Base-by-base conservation (phyloP, 1,140 invertebrate species). In the Hermetia illucens region DNA sequence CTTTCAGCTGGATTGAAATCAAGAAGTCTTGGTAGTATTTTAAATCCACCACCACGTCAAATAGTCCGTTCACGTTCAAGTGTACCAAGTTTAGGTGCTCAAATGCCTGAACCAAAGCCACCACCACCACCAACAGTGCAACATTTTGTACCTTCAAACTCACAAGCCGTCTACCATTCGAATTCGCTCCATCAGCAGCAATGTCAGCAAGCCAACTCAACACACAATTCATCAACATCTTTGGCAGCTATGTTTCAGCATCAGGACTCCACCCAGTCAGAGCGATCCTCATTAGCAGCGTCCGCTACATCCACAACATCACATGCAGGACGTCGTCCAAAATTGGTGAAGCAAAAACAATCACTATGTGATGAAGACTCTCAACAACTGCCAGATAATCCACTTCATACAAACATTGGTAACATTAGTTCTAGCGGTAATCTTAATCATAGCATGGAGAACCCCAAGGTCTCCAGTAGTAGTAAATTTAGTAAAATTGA, bases 311-410 rank as follows among this genome's bases (percentile, higher is more conserved):
- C 59, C 21, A 15, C 34, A 32, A 3, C 52, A 44, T 43, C 45
- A 47, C 55, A 2, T 42, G 57, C 3, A 15, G 45, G 42, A 16
- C 45, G 57, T 2, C 46, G 58, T 4, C 79, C 79, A 2, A 71
- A 72, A 50, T 59, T 82, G 13, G 78, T 82, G n/a, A 82, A 82
- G 61, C 80, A 84, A 53, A 83, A 83, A 56, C 75, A 81, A 58
- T 81, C 78, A 1, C 67, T 82, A 6, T 78, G 76, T 49, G 75
- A 78, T 46, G 75, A 79, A 36, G 71, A 75, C 41, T n/a, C n/a
- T n/a, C 41, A 34, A 13, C 52, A 56, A 40, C 43, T 43, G 43
- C 34, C 38, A 22, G 48, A 50, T 17, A 41, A 5, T 18, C 44
- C 34, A 30, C 58, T 52, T 40, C 48, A 53, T 17, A 46, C 53